Percentiles rank a stretch among this genome's conserved stretches.
These are phyloP conservation scores for Tholera decimalis DNA, from an alignment of 2,888 invertebrate species.

Conservation along the genomic window DNA sequence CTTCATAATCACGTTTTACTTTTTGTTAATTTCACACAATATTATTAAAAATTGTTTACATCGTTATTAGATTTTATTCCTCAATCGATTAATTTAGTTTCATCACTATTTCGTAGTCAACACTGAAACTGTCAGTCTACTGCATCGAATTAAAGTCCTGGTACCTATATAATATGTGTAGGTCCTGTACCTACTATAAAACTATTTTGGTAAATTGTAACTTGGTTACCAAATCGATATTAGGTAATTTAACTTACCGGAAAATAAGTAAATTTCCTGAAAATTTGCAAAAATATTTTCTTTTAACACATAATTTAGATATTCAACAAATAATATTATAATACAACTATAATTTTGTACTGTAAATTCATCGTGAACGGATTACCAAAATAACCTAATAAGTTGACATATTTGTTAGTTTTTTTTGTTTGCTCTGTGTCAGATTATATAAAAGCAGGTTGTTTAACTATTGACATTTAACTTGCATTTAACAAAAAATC, in stretches of 20 bases:
- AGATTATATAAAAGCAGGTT: constrained; percentile 16
- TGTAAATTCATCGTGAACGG: neutral
- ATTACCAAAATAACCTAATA: constrained; percentile 25
- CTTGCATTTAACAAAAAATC: neutral
- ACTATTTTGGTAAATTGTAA: neutral
- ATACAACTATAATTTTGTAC: constrained; percentile 54
- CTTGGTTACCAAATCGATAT: neutral
- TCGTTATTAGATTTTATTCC: too few relatives aligned
- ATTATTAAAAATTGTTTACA: too few relatives aligned
- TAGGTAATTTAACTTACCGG: constrained; percentile 34
- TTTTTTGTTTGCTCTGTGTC: constrained; percentile 10
- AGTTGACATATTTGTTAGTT: constrained; percentile 9
- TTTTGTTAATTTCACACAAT: too few relatives aligned
- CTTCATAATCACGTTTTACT: too few relatives aligned
- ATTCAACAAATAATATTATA: constrained; percentile 8
- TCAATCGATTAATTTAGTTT: too few relatives aligned
- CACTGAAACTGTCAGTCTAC: too few relatives aligned
- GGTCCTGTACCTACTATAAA: neutral
- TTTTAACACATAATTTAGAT: constrained; percentile 52
- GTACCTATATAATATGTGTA: too few relatives aligned
- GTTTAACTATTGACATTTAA: neutral
- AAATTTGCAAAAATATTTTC: constrained; percentile 6
- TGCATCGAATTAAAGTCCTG: too few relatives aligned
- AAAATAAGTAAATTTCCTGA: constrained; percentile 18
- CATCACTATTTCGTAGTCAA: too few relatives aligned